Conservation (phyloP, 2,113 vertebrate species). For the Podilymbus podiceps region DNA sequence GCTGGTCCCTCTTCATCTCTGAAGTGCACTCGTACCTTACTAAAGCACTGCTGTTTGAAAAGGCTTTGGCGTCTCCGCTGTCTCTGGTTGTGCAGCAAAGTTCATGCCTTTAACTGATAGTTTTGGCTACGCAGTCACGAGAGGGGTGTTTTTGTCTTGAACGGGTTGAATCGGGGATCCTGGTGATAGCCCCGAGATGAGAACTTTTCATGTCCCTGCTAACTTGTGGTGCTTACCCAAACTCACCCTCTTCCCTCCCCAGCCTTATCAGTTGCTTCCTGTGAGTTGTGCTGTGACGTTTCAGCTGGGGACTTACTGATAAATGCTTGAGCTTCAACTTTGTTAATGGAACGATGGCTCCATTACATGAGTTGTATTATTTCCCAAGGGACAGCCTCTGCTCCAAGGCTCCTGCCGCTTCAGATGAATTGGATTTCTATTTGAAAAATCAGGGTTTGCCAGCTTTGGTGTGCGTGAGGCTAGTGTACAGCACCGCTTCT, state of each 20-base stretch:
- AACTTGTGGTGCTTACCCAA: not conserved
- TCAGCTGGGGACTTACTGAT: not conserved
- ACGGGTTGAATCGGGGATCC: not conserved
- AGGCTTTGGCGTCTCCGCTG: not conserved
- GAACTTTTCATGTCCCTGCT: not conserved
- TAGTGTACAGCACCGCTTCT: not conserved
- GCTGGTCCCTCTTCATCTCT: not conserved
- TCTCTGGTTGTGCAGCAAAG: not conserved
- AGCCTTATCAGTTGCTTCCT: not conserved
- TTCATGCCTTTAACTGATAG: not conserved
- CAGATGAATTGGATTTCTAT: not conserved
- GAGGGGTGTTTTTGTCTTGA: not conserved
- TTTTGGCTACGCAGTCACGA: not conserved
- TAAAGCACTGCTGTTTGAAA: not conserved
- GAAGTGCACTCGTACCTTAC: not conserved
- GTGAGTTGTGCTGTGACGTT: not conserved
- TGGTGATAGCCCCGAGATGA: not conserved
- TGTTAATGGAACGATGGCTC: not conserved
- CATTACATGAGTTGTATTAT: accelerated
- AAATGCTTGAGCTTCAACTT: not conserved
- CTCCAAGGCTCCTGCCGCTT: not conserved
- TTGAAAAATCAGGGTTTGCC: not conserved
- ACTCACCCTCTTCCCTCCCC: not conserved
- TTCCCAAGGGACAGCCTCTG: not conserved
- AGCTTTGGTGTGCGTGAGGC: not conserved